Base-by-base conservation (phyloP, 2,888 invertebrate species). In the Tipula confusa region DNA sequence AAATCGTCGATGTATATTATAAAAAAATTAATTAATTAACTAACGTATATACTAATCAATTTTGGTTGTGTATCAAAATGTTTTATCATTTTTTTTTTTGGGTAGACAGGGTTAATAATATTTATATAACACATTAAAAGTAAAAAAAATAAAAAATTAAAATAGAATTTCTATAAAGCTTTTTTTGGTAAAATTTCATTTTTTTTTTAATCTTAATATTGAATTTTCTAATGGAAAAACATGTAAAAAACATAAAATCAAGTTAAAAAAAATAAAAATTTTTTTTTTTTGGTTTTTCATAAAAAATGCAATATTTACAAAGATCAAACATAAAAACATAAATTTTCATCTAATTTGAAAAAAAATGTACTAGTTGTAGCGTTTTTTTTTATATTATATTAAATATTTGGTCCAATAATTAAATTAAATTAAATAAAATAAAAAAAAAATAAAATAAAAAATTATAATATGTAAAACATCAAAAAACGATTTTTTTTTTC, bases 401-500 rank as follows among this genome's bases (percentile, higher is more conserved):
- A 80, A 80, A 29, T 29, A 80, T 80, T 80, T 29, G 29, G 80
- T 80, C 31, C 31, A 80, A 80, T 29, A 64, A 64, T 18, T 24
- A 79, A 79, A 4, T 79, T 28, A 79, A 79, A 79, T 28, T 6
- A 80, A 80, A 80, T 80, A 80, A 29, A 80, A 80, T 29, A 11
- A 80, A 80, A 80, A 29, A 80, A 7, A 24, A 79, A 79, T 79
- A 79, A 79, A 79, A 24, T 43, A 43, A 43, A 43, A 79, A 29
- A n/a, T n/a, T 79, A 79, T 28, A 48, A n/a, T 15, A 29, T 80
- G 29, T 80, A 80, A 80, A 80, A 80, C 29, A 80, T 29, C 15
- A 31, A 48, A 29, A n/a, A 81, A 43, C 29, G 83, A 36, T 24
- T 43, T 83, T 82, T 79, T 83, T 84, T 83, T 82, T 84, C 36